Conservation (phyloP, 2,113 vertebrate genomes). For the Raja brachyura region DNA sequence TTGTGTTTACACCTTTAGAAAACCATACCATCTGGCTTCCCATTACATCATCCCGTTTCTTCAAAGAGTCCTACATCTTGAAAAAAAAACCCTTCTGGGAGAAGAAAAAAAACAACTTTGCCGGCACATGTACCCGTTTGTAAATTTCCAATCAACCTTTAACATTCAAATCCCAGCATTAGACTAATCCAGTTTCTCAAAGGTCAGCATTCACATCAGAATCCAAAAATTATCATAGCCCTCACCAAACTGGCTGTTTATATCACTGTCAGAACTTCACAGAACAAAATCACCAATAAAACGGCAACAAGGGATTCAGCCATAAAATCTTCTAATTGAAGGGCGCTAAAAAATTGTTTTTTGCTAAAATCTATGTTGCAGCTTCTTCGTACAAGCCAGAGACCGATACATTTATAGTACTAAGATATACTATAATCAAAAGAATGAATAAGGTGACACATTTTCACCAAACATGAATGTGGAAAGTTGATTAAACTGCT, state of each 20-base stretch:
- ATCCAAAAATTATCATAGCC: background rate
- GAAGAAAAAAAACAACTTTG: background rate
- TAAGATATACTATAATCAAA: background rate
- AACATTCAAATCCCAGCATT: conserved; percentile 14
- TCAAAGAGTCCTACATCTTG: background rate
- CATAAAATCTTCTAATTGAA: background rate
- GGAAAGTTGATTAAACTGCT: background rate
- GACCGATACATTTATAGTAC: background rate
- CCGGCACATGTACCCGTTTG: background rate
- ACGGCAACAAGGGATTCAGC: background rate
- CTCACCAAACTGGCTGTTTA: background rate
- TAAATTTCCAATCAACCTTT: background rate
- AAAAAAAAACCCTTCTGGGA: background rate
- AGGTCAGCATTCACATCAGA: background rate
- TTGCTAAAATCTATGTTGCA: background rate
- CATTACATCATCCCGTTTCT: background rate
- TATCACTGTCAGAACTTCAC: background rate
- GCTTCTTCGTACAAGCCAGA: background rate
- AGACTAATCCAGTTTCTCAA: background rate
- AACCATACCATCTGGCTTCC: background rate
- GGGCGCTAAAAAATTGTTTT: too few species aligned
- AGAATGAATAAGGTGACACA: background rate
- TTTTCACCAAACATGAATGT: background rate
- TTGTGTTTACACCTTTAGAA: background rate
- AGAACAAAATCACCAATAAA: background rate